Base-by-base conservation (phyloP, 2,113 vertebrate species). In the Opisthocomus hoazin region DNA sequence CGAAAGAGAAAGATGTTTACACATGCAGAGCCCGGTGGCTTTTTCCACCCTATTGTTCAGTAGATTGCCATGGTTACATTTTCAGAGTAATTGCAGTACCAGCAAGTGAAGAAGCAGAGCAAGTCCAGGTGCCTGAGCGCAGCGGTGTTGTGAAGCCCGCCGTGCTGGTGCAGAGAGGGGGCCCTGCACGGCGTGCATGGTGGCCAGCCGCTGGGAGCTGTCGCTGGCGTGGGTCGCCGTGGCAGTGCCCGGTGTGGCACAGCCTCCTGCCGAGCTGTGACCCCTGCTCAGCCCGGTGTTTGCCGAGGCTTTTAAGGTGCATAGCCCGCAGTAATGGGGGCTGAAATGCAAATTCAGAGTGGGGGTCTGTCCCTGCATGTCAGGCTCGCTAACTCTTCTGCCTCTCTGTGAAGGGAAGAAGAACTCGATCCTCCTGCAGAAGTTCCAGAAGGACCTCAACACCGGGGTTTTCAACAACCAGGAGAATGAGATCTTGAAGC, bases 391-490 rank as follows among this genome's bases (percentile, higher is more conserved):
- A 91, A 80, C 56, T 50, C 41, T 69, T 93, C 77, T 97, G 64
- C 64, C 89, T 97, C 82, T 97, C 91, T 94, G 23, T 94, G 76
- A 91, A 99, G 99, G 99, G 96, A 99, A 99, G 99, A 99, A 99
- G 98, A 99, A 99, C 96, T 99, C 99, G 0, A 98, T 99, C 96
- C 98, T 99, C 89, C 98, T 99, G 94, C 99, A 99, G 97, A 99
- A 99, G 97, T 99, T 99, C 97, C 99, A 99, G 98, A 99, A 99
- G 98, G 99, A 99, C 88, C 98, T 99, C 97, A 99, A 99, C 96
- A 99, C 99, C 8, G 99, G 99, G 54, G 99, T 99, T 73, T 99
- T 99, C 99, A 99, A 99, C 98, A 99, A 99, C 15, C 99, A 99
- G 98, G 99, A 99, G 98, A 99, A 99, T 27, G 99, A 99, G 98